Conservation (phyloP, 2,888 invertebrate species). For the Chrysina gloriosa region DNA sequence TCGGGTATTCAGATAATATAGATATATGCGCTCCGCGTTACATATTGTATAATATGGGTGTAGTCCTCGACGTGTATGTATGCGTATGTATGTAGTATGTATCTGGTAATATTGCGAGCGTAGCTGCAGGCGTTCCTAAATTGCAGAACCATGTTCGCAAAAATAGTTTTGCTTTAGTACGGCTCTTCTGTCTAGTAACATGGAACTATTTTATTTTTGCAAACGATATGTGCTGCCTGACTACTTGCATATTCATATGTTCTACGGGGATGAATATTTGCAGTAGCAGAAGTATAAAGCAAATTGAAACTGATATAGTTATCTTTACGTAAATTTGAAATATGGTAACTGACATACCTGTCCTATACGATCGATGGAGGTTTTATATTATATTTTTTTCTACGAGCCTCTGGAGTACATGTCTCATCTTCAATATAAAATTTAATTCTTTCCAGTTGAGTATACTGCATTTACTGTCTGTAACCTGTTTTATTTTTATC, state of each 20-base stretch:
- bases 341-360: neutral
- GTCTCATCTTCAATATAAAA: no score
- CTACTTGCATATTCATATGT: no score
- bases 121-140: conserved; percentile 8
- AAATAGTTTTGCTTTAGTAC: neutral
- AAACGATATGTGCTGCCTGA: conserved; percentile 1
- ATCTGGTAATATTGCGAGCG: neutral
- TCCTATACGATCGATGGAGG: neutral
- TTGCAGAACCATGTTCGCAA: neutral
- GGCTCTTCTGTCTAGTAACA: neutral
- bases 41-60: neutral
- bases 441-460: no score
- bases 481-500: no score
- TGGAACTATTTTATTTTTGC: neutral
- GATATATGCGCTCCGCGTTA: neutral
- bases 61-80: no score
- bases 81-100: neutral
- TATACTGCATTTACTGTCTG: no score
- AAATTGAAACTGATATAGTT: neutral
- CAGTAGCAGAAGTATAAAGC: neutral
- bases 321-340: neutral
- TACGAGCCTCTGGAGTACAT: no score
- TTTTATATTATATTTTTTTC: no score
- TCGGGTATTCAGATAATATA: neutral
- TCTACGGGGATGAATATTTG: neutral